Evolutionary conservation across 2,113 vertebrate species (phyloP).

Genomic region (Talpa occidentalis): DNA sequence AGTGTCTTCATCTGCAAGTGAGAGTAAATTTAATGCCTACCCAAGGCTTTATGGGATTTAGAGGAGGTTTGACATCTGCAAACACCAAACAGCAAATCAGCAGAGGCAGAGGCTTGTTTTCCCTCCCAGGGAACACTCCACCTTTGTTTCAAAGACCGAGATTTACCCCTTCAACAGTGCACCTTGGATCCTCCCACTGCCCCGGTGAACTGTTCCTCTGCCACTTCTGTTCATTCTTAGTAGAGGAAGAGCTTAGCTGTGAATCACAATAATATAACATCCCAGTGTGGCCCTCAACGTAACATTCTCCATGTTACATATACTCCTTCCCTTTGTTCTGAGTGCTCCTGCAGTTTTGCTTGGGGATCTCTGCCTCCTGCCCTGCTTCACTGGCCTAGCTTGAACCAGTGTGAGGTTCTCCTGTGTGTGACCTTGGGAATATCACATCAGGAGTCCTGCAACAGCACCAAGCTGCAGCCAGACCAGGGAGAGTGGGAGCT

Average conservation of each 20-base stretch:
- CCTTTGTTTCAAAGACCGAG: background rate
- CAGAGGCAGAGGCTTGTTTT: background rate
- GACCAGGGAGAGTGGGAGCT: background rate
- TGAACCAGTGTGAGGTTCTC: background rate
- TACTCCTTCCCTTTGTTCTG: no score
- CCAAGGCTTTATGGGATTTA: background rate
- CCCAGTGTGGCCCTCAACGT: accelerated
- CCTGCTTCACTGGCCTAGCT: background rate
- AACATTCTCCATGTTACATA: background rate
- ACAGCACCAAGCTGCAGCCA: background rate
- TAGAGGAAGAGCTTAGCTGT: background rate
- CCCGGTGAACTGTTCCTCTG: background rate
- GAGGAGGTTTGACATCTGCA: background rate
- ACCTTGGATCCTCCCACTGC: background rate
- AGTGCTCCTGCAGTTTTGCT: background rate
- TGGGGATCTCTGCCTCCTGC: background rate
- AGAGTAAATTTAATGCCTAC: background rate
- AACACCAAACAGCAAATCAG: background rate
- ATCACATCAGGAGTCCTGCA: background rate
- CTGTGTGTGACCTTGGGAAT: background rate
- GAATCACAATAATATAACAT: background rate
- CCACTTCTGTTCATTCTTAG: no score
- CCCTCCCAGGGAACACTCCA: background rate
- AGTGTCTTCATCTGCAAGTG: background rate
- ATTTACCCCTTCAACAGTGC: background rate